Evolutionary conservation across 1,140 invertebrate genomes (phyloP).

Genomic region (Trachelipus rathkii): DNA sequence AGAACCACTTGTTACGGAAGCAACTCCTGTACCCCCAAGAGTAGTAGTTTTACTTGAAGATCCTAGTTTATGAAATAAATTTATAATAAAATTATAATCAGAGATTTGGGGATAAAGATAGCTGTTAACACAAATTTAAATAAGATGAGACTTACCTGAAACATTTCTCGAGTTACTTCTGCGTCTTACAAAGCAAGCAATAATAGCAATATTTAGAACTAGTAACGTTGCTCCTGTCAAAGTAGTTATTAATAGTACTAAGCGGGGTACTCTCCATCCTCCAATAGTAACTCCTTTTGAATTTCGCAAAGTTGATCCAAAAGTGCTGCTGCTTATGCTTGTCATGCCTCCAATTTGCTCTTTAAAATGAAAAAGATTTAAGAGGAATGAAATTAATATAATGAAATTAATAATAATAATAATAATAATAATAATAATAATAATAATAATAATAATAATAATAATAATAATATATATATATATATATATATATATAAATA

Average conservation of each 20-base stretch:
- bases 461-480: no score
- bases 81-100: no score
- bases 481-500: no score
- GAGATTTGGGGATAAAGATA: background rate
- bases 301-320: background rate
- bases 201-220: slow-evolving; percentile 26
- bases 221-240: slow-evolving; percentile 22
- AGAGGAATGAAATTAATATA: no score
- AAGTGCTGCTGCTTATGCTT: background rate
- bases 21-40: background rate
- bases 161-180: slow-evolving; percentile 2
- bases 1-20: background rate
- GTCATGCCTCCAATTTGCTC: background rate
- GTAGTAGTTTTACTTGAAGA: slow-evolving; percentile 1
- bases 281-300: background rate
- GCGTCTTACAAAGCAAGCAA: slow-evolving; percentile 22
- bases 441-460: no score
- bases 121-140: background rate
- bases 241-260: slow-evolving; percentile 20
- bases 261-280: slow-evolving; percentile 17
- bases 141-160: slow-evolving; percentile 1
- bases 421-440: no score
- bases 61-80: background rate
- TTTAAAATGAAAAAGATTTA: no score
- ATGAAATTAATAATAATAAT: no score